phyloP scores from a whole-genome alignment of 2,888 invertebrate species.

The Lasioglossum calceatum region DNA sequence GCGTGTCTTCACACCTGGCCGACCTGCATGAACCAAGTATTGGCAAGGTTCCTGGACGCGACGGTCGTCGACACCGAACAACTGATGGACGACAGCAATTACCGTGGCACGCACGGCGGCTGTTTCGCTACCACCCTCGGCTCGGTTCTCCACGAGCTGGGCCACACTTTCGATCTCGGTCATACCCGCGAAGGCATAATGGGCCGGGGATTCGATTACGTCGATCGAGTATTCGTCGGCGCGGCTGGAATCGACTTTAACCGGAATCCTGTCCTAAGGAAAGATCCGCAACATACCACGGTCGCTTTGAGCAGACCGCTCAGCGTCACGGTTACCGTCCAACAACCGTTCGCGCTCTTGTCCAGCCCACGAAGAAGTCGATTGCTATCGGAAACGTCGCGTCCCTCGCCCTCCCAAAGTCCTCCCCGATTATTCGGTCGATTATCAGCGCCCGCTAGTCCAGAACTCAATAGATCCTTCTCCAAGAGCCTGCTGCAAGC shows the following conservation, averaged over 20 bases:
- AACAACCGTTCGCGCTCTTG: conserved; percentile 84
- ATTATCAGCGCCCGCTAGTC: conserved; percentile 82
- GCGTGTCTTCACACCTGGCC: conserved; percentile 97
- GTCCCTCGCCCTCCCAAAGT: conserved; percentile 85
- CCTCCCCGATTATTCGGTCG: conserved; percentile 79
- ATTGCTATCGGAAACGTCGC: conserved; percentile 86
- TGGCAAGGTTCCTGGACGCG: conserved; percentile 87
- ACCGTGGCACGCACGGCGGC: conserved; percentile 93
- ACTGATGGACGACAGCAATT: conserved; percentile 96
- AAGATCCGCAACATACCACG: conserved; percentile 88
- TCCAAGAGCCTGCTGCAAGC: conserved; percentile 70
- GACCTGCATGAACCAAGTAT: conserved; percentile 88
- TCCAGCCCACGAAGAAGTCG: conserved; percentile 85
- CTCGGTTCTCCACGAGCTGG: conserved; percentile 96
- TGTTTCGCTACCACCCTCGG: conserved; percentile 96
- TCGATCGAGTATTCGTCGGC: conserved; percentile 91
- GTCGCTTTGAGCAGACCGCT: conserved; percentile 87
- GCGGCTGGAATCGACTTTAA: conserved; percentile 87
- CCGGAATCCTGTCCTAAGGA: conserved; percentile 86
- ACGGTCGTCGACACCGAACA: conserved; percentile 89
- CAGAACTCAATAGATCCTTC: conserved; percentile 81
- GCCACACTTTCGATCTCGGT: conserved; percentile 97
- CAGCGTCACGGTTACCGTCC: conserved; percentile 88
- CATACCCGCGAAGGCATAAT: conserved; percentile 96
- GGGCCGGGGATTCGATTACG: conserved; percentile 95